Evolutionary conservation across 2,888 invertebrate species (phyloP), one percentile per base, ranked within the genome.

Genomic region (Lepetodrilus schrolli): DNA sequence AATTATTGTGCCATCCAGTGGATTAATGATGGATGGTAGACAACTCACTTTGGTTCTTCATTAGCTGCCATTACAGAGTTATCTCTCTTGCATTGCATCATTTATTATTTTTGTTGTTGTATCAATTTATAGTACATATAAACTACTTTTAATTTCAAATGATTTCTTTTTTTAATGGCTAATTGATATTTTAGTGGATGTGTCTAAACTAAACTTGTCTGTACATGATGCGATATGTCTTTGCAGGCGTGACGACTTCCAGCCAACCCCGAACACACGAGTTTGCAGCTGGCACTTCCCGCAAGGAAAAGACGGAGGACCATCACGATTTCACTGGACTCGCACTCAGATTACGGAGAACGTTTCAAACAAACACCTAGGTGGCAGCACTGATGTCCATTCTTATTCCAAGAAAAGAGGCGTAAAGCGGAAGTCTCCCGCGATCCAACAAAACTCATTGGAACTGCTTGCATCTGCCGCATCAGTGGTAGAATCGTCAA

Each of bases 231-330:
- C n/a, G n/a, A 4, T 34, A n/a, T 58, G 10, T 58, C n/a, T 30
- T 34, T 17, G 17, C 26, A 58, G 58, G 58, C 26, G 58, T 30
- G 58, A 58, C 34, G 58, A 58, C 17, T 58, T 58, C 34, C 30
- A 30, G 13, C 58, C 58, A 58, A 58, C 58, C 5, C 58, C 58
- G 5, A 58, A 58, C 17, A 58, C 58, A 2, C 10, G 58, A 58
- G 58, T 58, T 10, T 58, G 58, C 30, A 58, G 58, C 34, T 58
- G 58, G 58, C 58, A 58, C 17, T 58, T 58, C 58, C 58, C 58
- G 17, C 26, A 58, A 30, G 58, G 58, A 23, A 58, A 58, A n/a
- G 58, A 58, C 2, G 34, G 17, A 13, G 58, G 58, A 34, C 58
- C 58, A 1, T 58, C 58, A 13, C 26, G 58, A 34, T 58, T 58